phyloP scores from a whole-genome alignment of 1,140 invertebrate species.

The Hetaerina americana region DNA sequence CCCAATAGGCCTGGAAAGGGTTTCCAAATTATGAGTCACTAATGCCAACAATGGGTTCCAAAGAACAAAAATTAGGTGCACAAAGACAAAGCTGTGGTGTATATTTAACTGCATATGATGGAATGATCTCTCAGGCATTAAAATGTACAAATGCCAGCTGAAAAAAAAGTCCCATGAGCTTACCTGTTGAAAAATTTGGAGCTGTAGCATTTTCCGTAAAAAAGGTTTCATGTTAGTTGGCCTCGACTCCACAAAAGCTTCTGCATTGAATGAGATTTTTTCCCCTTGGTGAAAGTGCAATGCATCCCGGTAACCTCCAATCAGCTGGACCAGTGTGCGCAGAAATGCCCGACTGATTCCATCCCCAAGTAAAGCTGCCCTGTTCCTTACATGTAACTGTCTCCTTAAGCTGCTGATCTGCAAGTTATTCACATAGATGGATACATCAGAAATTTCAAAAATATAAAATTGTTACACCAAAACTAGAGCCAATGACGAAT shows the following conservation, averaged over 20 bases:
- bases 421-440: slow-evolving; percentile 19
- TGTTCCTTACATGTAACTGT: slow-evolving; percentile 55
- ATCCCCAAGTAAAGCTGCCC: slow-evolving; percentile 62
- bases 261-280: slow-evolving; percentile 71
- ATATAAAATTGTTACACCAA: too few species aligned
- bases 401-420: slow-evolving; percentile 53
- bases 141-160: background rate
- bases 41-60: too few species aligned
- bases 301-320: slow-evolving; percentile 87
- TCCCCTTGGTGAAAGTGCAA: slow-evolving; percentile 65
- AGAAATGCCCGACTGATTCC: slow-evolving; percentile 83
- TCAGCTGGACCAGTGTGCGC: slow-evolving; percentile 74
- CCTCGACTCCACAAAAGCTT: slow-evolving; percentile 72
- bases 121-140: too few species aligned
- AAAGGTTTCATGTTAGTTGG: slow-evolving; percentile 73
- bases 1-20: too few species aligned
- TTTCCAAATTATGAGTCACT: too few species aligned
- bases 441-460: too few species aligned
- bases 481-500: too few species aligned
- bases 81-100: too few species aligned
- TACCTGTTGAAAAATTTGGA: slow-evolving; percentile 92
- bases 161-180: slow-evolving; percentile 9
- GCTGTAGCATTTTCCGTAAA: slow-evolving; percentile 74
- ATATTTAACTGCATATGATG: too few species aligned
- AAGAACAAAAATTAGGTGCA: too few species aligned